Evolutionary conservation across 64 coral and sea anemone species (phyloP), one percentile per base, ranked within the genome.

Genomic region (Montipora cactus): DNA sequence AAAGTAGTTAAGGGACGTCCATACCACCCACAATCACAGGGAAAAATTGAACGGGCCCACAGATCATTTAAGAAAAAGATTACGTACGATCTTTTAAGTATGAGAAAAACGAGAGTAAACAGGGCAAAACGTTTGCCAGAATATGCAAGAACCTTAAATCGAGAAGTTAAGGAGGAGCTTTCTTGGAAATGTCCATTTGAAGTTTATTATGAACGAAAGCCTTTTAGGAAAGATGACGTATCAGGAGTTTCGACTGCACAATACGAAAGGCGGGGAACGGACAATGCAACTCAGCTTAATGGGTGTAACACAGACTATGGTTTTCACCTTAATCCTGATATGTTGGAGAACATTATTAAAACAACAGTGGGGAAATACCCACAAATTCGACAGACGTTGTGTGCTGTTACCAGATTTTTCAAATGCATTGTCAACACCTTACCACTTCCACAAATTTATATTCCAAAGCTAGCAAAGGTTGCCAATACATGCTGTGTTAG

Each of bases 11-110:
- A 58, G 25, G 72, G 75, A 21, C 53, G 18, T 15, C 10, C 75
- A 44, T 89, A 89, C 73, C 57, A 79, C 67, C 75, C 88, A 78
- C 88, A 89, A 16, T 89, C 53, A 11, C 70, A 78, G 22, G 86
- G 86, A 59, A 89, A 89, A 62, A 77, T 79, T 8, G 88, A 79
- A 78, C 23, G 75, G 47, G 48, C 9, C 15, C 88, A 89, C 21
- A 25, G 57, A 75, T 19, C 86, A 22, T 74, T 88, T 47, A 45
- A 28, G 58, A 88, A 88, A 37, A 88, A 88, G 75, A 73, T 88
- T 18, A 47, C 52, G 22, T 66, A 55, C 52, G 52, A 55, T 77
- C 45, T 75, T 51, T 21, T n/a, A 15, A 75, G 44, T 44, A 74
- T 75, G 85, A 8, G 8, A 8, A 90, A 80, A 47, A 77, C 20